Conservation (phyloP, 2,797 vertebrate genomes). For the Hydrolagus colliei region DNA sequence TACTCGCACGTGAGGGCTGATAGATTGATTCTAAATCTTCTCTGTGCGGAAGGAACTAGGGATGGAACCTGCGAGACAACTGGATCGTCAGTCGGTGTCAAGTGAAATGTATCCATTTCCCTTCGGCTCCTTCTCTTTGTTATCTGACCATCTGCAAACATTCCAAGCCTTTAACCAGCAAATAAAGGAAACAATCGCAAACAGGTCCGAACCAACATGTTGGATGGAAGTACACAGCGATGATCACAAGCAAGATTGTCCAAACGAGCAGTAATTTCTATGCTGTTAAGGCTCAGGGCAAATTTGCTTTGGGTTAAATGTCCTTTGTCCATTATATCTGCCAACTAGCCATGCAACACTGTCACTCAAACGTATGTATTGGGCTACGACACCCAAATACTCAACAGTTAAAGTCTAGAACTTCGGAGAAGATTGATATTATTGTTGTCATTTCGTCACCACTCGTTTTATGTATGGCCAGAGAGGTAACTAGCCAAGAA, state of each 20-base stretch:
- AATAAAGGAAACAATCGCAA: neutral
- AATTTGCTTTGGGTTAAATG: neutral
- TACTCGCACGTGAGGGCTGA: neutral
- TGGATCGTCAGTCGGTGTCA: neutral
- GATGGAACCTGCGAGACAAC: neutral
- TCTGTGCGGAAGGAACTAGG: neutral
- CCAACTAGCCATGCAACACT: neutral
- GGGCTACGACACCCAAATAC: no score
- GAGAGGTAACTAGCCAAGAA: no score
- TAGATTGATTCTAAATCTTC: neutral
- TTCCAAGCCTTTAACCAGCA: slow-evolving; percentile 13
- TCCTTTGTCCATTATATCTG: neutral
- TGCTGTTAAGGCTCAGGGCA: neutral
- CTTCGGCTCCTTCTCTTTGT: neutral
- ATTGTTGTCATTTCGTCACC: no score
- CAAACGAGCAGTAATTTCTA: neutral
- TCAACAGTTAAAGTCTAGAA: no score
- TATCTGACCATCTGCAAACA: slow-evolving; percentile 11
- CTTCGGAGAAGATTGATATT: no score
- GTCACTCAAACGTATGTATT: no score
- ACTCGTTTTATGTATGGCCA: no score
- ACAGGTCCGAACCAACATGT: slow-evolving; percentile 14
- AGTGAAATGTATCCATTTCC: neutral
- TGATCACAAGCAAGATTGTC: neutral
- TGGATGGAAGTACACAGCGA: neutral